Evolutionary conservation across 2,113 vertebrate species (phyloP).

Genomic region (Oriolus oriolus): DNA sequence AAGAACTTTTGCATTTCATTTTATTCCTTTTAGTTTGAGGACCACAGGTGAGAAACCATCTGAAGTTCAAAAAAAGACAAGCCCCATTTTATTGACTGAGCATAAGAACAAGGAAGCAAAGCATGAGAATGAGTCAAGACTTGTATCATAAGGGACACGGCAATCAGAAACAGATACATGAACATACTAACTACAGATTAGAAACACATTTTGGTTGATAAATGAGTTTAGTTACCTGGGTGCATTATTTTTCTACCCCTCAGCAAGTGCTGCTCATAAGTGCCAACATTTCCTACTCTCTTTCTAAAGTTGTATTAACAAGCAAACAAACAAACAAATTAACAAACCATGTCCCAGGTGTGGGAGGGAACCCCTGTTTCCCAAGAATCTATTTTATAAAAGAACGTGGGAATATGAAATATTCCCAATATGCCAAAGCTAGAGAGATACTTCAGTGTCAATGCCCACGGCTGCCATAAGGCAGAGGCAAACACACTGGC

Average conservation of each 20-base stretch:
- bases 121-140: background rate
- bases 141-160: fast-evolving
- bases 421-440: background rate
- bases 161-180: background rate
- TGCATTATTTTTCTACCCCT: background rate
- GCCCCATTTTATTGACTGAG: background rate
- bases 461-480: background rate
- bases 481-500: fast-evolving
- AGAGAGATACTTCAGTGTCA: fast-evolving
- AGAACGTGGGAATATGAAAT: fast-evolving
- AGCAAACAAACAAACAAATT: background rate
- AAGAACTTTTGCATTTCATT: background rate
- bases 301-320: background rate
- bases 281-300: no score
- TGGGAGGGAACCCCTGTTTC: background rate
- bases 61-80: background rate
- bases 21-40: background rate
- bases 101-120: background rate
- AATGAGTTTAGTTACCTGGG: background rate
- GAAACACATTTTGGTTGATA: background rate
- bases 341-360: background rate
- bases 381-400: background rate
- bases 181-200: background rate
- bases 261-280: background rate
- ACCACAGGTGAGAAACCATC: background rate